Conservation (phyloP, 2,113 vertebrate species). For the Astur gentilis region DNA sequence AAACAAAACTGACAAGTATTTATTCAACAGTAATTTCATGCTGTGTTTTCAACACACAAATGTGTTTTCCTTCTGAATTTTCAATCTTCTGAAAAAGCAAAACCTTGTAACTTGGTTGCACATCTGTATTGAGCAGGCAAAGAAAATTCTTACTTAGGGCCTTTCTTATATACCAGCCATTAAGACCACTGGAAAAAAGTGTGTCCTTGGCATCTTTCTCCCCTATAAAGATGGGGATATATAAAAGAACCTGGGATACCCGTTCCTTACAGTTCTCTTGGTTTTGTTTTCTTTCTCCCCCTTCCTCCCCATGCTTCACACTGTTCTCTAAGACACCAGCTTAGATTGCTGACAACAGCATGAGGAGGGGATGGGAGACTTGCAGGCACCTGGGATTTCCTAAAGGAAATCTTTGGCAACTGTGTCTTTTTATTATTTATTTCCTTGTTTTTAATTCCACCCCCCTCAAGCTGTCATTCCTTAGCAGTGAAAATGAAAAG, state of each 20-base stretch:
- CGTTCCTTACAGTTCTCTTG: neutral
- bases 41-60: neutral
- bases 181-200: neutral
- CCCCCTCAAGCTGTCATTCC: conserved; percentile 75
- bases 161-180: neutral
- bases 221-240: neutral
- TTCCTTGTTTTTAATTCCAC: conserved; percentile 66
- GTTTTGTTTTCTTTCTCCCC: neutral
- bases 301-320: neutral
- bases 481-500: conserved; percentile 71
- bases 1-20: neutral
- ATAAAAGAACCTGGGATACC: neutral
- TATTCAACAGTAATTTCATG: neutral
- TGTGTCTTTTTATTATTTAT: conserved; percentile 46
- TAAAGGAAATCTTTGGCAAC: neutral
- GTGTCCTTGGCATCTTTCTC: neutral
- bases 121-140: neutral
- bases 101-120: neutral
- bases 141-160: neutral
- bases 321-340: neutral
- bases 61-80: neutral
- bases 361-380: conserved; percentile 38
- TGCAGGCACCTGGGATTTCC: conserved; percentile 58
- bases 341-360: conserved; percentile 2
- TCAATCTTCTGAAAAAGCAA: neutral